Evolutionary conservation across 2,113 vertebrate genomes (phyloP), one percentile per base, ranked within the genome.

Genomic region (Engystomops pustulosus): DNA sequence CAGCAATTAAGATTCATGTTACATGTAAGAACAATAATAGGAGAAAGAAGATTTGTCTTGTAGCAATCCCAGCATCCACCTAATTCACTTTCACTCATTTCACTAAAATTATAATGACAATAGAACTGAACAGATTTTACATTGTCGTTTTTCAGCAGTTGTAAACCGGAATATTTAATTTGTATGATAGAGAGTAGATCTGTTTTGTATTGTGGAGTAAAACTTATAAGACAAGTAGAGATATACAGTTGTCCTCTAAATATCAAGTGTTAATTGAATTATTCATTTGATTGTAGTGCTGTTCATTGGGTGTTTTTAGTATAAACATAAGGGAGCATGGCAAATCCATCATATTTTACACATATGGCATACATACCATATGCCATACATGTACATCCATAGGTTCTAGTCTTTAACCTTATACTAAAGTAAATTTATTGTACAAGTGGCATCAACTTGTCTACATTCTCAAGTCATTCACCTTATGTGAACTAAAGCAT

Each of bases 1-100:
- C 81, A 65, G 75, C 87, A 88, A 72, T 75, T 87, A 87, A 87
- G 88, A 76, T 15, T 91, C 86, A 87, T 77, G 67, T 90, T 88
- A 89, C 88, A 90, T 85, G 47, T 77, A 67, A 67, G 36, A 55
- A 83, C 62, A 53, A 32, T 76, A 69, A 79, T 6, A 77, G 71
- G 83, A 70, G 85, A 79, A 84, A 84, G 36, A 77, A 7, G 58
- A 84, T 84, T 34, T n/a, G 49, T 51, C 55, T 68, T 84, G 55
- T 83, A 81, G 34, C 80, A 23, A 82, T 69, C 34, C 17, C 51
- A 72, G 34, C 58, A 38, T 36, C 38, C n/a, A 38, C 11, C 8
- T 77, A 23, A 38, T 58, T 77, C 74, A 14, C 55, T 70, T 38
- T 81, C 65, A 55, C 65, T 32, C 20, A 53, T 32, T 30, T 53